phyloP scores from a whole-genome alignment of 2,797 vertebrate genomes.

The Lepidocolaptes lacrymiger region DNA sequence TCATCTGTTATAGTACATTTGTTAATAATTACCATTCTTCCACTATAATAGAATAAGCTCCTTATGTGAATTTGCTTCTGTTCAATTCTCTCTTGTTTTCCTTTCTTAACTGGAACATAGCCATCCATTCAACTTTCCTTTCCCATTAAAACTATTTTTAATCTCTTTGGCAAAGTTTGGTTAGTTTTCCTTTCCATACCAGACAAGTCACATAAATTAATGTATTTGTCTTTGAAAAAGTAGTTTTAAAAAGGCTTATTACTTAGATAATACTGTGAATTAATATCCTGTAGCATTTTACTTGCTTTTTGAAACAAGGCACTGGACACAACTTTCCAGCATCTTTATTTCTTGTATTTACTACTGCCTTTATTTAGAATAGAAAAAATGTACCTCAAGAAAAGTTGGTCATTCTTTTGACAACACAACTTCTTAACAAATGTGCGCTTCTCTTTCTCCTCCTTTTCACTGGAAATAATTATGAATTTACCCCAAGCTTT shows the following conservation, averaged over 20 bases:
- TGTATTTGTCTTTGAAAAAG: not conserved
- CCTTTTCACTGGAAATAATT: not conserved
- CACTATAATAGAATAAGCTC: not conserved
- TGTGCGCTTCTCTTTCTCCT: not conserved
- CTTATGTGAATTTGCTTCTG: not conserved
- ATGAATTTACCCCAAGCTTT: not conserved
- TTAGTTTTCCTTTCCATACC: not conserved
- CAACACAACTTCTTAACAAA: not conserved
- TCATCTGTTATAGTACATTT: rapidly evolving
- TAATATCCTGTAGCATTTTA: not conserved
- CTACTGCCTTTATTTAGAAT: not conserved
- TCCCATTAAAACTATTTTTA: not conserved
- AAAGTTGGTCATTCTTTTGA: not conserved
- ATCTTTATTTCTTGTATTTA: not conserved
- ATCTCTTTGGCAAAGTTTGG: not conserved
- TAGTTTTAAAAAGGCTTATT: not conserved
- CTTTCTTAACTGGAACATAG: not conserved
- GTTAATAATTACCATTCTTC: not conserved
- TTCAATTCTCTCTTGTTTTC: not conserved
- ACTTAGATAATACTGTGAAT: not conserved
- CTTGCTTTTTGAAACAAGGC: not conserved
- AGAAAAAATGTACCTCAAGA: not conserved
- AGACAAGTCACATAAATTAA: not conserved
- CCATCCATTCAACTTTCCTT: not conserved
- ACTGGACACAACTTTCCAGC: not conserved